phyloP scores from a whole-genome alignment of 2,888 invertebrate genomes.

The Stenolophus ochropezus region DNA sequence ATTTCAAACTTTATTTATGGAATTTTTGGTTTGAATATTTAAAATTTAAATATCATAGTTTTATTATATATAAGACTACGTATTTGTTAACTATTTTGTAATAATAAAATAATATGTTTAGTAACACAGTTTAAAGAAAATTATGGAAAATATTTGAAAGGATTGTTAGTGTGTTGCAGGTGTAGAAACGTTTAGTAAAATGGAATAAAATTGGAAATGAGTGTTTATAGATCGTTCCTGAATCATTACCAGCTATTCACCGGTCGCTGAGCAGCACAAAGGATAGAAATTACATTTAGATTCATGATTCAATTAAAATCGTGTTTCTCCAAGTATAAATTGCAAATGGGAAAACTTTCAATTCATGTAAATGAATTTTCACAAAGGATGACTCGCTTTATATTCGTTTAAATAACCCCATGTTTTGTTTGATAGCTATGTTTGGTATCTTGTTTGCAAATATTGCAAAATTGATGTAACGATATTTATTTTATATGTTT shows the following conservation, averaged over 20 bases:
- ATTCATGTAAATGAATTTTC: conserved; percentile 31
- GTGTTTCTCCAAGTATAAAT: conserved; percentile 14
- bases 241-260: conserved; percentile 9
- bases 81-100: no score
- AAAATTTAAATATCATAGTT: no score
- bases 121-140: no score
- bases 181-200: neutral
- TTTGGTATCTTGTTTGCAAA: conserved; percentile 11
- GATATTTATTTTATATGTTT: conserved; percentile 11
- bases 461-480: neutral
- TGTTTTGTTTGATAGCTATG: conserved; percentile 17
- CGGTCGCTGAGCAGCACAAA: neutral
- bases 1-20: no score
- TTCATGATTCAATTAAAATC: conserved; percentile 30
- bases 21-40: no score
- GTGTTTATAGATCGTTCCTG: conserved; percentile 1
- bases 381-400: neutral
- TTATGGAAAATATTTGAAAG: no score
- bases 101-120: no score
- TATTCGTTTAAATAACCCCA: conserved; percentile 7
- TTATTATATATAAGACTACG: no score
- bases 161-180: no score
- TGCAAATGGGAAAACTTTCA: conserved; percentile 34
- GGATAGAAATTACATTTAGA: conserved; percentile 23
- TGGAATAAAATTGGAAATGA: neutral